Conservation (phyloP, 2,797 vertebrate species). For the Limnodromus scolopaceus region DNA sequence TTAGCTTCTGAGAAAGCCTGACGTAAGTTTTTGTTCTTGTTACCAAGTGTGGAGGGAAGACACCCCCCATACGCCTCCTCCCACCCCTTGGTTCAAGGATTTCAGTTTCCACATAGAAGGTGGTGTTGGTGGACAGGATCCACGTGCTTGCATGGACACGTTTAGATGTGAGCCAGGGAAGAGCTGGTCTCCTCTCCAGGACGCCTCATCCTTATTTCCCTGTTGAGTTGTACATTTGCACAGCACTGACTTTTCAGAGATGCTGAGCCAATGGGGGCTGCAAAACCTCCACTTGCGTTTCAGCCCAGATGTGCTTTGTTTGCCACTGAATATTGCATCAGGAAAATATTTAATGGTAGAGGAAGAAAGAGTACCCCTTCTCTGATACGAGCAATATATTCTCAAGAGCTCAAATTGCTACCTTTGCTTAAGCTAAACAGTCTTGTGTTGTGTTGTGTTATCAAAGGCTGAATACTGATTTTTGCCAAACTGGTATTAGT, state of each 20-base stretch:
- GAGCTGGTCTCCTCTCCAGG: background rate
- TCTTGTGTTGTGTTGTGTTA: background rate
- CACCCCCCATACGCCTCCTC: background rate
- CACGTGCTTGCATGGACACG: background rate
- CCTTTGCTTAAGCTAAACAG: background rate
- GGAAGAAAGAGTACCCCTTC: background rate
- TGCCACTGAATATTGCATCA: slow-evolving; percentile 14
- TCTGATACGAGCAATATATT: background rate
- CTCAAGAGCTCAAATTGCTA: background rate
- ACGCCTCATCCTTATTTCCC: background rate
- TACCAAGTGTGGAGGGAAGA: slow-evolving; percentile 25
- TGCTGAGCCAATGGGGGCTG: background rate
- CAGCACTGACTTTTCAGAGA: background rate
- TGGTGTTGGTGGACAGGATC: background rate
- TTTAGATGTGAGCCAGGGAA: background rate
- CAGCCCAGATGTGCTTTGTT: background rate
- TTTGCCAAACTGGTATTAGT: background rate
- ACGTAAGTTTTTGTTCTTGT: slow-evolving; percentile 2
- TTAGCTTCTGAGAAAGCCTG: slow-evolving; percentile 66
- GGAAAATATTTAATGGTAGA: background rate
- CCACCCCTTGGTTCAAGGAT: background rate
- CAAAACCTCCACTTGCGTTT: background rate
- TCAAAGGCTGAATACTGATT: background rate
- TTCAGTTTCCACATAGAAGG: background rate
- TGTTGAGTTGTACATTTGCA: background rate